Evolutionary conservation across 2,888 invertebrate species (phyloP).

Genomic region (Spialia ferax): DNA sequence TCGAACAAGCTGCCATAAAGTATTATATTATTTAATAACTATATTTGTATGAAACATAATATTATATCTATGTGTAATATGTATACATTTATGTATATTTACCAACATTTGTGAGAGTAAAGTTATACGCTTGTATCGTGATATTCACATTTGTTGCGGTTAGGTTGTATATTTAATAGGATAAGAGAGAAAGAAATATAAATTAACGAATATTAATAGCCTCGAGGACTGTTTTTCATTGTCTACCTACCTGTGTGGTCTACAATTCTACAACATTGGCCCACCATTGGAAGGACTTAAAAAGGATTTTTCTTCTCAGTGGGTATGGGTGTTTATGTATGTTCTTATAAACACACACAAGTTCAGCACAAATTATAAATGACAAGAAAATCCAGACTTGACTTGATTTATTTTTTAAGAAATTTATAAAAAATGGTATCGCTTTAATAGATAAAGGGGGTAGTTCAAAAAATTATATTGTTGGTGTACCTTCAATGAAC

Average conservation of each 20-base stretch:
- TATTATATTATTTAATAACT: background rate
- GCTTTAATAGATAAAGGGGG: background rate
- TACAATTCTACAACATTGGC: too few species aligned
- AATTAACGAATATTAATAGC: background rate
- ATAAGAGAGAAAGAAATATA: background rate
- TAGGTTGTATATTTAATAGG: slow-evolving; percentile 15
- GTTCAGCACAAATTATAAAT: too few species aligned
- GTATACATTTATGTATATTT: slow-evolving; percentile 44
- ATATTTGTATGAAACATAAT: slow-evolving; percentile 38
- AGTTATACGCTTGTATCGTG: slow-evolving; percentile 49
- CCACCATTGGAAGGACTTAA: too few species aligned
- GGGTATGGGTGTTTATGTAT: too few species aligned
- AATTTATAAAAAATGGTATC: too few species aligned
- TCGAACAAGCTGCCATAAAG: background rate
- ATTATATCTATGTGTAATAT: slow-evolving; percentile 41
- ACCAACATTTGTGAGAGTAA: slow-evolving; percentile 35
- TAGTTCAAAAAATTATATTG: background rate
- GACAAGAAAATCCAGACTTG: too few species aligned
- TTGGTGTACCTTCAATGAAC: background rate
- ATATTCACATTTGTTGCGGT: slow-evolving; percentile 41
- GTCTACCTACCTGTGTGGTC: too few species aligned
- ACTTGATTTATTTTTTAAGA: too few species aligned
- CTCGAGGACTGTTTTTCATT: background rate
- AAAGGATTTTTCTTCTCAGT: too few species aligned
- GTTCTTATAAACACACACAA: too few species aligned